These are phyloP conservation scores for Oreochromis aureus DNA, from an alignment of 2,113 vertebrate species.

Conservation along the genomic window DNA sequence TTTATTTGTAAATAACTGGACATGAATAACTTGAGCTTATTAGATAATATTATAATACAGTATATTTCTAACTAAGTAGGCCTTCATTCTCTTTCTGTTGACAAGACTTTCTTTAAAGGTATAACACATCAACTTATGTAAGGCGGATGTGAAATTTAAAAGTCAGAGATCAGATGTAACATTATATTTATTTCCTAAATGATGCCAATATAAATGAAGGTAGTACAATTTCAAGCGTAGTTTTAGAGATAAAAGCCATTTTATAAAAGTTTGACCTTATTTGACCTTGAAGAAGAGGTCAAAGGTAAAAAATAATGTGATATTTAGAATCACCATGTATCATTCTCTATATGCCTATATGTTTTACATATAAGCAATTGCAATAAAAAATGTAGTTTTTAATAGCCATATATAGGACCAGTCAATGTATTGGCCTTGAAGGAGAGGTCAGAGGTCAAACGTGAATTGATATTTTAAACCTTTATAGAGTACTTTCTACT, in stretches of 20 bases:
- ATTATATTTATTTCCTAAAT: background rate
- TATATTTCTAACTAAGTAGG: background rate
- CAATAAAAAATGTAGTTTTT: accelerated
- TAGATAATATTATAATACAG: background rate
- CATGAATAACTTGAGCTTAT: background rate
- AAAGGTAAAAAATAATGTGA: background rate
- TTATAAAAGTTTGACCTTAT: background rate
- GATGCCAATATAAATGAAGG: background rate
- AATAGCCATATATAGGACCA: background rate
- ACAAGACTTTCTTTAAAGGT: background rate
- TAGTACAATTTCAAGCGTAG: background rate
- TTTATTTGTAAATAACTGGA: background rate
- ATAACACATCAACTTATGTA: background rate
- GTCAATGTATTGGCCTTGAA: background rate
- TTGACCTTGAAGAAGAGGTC: background rate
- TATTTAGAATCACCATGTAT: background rate
- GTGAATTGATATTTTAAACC: background rate
- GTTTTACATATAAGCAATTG: background rate
- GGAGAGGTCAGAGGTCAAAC: background rate
- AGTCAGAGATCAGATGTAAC: background rate
- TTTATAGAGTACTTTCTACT: background rate
- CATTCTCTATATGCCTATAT: background rate
- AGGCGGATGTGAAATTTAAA: background rate
- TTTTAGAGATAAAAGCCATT: background rate
- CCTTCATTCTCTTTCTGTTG: background rate